Base-by-base conservation (phyloP, 1,140 invertebrate species). In the Polyergus mexicanus region DNA sequence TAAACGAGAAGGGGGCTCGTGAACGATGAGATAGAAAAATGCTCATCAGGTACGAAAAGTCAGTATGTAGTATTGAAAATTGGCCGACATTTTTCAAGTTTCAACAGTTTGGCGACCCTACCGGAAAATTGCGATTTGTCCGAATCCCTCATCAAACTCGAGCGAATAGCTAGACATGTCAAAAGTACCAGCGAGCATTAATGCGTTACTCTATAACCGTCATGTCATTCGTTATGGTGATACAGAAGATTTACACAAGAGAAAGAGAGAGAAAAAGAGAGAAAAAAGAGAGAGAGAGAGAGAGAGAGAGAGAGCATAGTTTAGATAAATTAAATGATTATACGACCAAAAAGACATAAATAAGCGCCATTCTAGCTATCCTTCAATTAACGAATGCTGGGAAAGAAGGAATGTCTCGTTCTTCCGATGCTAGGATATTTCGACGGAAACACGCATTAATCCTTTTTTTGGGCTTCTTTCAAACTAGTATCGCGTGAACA, bases 41-140 rank as follows among this genome's bases (percentile, higher is more conserved):
- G 85, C 69, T 87, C 80, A 85, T 90, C 68, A 84, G 60, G 86
- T 63, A 65, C 74, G 86, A 68, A 68, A 81, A 85, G 76, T 87
- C 72, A 71, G 71, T 74, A 83, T 60, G 54, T 62, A 63, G 74
- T 13, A 68, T 44, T 11, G 60, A 56, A 87, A 90, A 90, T 90
- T 90, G 85, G 88, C 71, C 80, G 75, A 86, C 83, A 81, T 90
- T 90, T 90, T 88, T 90, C 89, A 88, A 83, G 76, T 85, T 85
- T 90, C 81, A 90, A 75, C 80, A 58, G 77, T 81, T 51, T 13
- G 78, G 85, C 38, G 62, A 78, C 65, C 28, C 65, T 51, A 28
- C n/a, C 47, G 65, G 54, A 80, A 81, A 85, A 68, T 68, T 35
- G 75, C 75, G 58, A 68, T 76, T 84, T 84, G 19, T 44, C 22